Base-by-base conservation (phyloP, 2,888 invertebrate genomes). In the Epirrhoe alternata region DNA sequence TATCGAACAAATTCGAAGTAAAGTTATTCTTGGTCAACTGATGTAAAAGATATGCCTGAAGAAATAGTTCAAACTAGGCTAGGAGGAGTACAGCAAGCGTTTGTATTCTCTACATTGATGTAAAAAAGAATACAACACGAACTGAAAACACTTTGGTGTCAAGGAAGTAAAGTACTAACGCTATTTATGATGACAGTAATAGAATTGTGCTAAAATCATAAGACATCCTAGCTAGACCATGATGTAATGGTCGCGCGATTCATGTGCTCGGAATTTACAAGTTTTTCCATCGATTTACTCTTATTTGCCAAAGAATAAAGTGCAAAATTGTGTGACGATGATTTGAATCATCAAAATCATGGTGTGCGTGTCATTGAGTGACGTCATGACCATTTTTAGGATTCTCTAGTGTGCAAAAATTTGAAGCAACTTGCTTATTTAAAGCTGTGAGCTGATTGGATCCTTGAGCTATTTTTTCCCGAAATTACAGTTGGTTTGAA, bases 221-320 rank as follows among this genome's bases (percentile, higher is more conserved):
- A 52, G 62, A 70, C 52, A 68, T 72, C 61, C 58, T 55, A 50
- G 62, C 67, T 61, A 66, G 69, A 47, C 70, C 69, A 72, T 72
- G 70, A 70, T 74, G 71, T 74, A 71, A 74, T 68, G 69, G 71
- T 68, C 61, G 55, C 60, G 50, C 62, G 14, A 64, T 64, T 70
- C 68, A 68, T 66, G 49, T 54, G 66, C 58, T 69, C 42, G 67
- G 72, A 70, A 72, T 72, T 64, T 17, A 51, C 52, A 64, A 55
- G 58, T 57, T 60, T 62, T 54, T 33, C 35, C 49, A 63, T 64
- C 59, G 14, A 51, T 55, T 54, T 52, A 63, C 51, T 65, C 64
- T 69, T 74, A 68, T 51, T 57, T 42, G 16, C 16, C 49, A 30
- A 64, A 49, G 12, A 33, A 51, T 69, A 74, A 55, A 72, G 68